A percentile compares a stretch with the other conserved stretches of the same genome.
phyloP scores from a whole-genome alignment of 2,888 invertebrate genomes.

The Elegia similella region DNA sequence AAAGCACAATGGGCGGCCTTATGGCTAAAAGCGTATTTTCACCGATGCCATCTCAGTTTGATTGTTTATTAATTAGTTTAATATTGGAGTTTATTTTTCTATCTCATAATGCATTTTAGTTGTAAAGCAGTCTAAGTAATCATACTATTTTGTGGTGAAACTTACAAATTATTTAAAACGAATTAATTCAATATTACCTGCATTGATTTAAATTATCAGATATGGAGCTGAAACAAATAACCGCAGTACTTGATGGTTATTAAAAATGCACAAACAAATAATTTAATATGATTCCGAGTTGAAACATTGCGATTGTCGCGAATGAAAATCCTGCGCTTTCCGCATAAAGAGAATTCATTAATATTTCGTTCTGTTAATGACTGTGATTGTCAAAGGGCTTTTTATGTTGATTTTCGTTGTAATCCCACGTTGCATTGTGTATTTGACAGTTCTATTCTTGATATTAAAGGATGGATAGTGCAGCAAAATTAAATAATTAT shows the following conservation, averaged over 20 bases:
- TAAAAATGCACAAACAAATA: constrained; percentile 14
- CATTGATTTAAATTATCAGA: neutral
- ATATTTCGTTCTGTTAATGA: constrained; percentile 16
- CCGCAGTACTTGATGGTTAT: neutral
- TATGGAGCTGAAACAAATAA: neutral
- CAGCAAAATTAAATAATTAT: neutral
- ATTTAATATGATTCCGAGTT: constrained; percentile 10
- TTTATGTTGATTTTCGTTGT: constrained; percentile 16
- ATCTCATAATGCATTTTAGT: too few relatives aligned
- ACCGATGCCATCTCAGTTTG: too few relatives aligned
- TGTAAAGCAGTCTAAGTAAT: neutral
- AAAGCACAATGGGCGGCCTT: too few relatives aligned
- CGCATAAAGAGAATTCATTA: constrained; percentile 18
- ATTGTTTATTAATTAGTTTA: too few relatives aligned
- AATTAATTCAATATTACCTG: neutral
- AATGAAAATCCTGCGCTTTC: constrained; percentile 13
- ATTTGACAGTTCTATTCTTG: neutral
- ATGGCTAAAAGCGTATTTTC: too few relatives aligned
- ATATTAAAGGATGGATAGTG: neutral
- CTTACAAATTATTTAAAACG: neutral
- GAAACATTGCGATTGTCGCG: constrained; percentile 12
- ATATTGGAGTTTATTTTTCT: too few relatives aligned
- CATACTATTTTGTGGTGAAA: neutral
- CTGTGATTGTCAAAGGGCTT: constrained; percentile 14
- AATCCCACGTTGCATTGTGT: constrained; percentile 3